Percentiles rank a stretch among this genome's conserved stretches.
These are phyloP conservation scores for Frankliniella intonsa DNA, from an alignment of 2,888 invertebrate species.

Conservation along the genomic window DNA sequence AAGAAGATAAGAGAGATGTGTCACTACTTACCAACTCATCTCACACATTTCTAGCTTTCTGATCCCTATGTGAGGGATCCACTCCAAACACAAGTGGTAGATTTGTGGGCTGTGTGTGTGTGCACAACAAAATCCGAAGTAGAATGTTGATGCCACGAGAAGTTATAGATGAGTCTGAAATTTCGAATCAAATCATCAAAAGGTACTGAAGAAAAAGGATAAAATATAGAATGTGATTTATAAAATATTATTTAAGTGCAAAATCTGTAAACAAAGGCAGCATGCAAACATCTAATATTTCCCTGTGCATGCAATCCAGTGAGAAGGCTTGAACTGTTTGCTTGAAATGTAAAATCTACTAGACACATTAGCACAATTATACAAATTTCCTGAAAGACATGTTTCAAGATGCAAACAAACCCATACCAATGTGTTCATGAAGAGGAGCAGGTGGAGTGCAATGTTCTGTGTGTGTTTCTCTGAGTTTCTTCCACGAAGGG, in stretches of 20 bases:
- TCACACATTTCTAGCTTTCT: not conserved
- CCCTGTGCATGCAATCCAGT: not conserved
- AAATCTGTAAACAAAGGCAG: not conserved
- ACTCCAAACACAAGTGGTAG: not conserved
- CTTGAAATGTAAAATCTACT: not conserved
- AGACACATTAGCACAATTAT: not conserved
- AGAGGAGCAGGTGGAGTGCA: not conserved
- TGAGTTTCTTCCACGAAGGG: not conserved
- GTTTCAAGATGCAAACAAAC: not conserved
- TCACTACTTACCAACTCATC: not conserved
- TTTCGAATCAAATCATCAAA: not conserved
- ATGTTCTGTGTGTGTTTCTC: not conserved
- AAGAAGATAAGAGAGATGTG: not conserved
- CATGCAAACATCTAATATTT: not conserved
- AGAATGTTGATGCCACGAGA: not conserved
- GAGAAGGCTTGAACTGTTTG: not conserved
- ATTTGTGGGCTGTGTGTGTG: not conserved
- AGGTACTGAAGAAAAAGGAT: not conserved
- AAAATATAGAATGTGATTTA: not conserved
- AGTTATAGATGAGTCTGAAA: constrained; percentile 9
- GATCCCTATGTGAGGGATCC: not conserved
- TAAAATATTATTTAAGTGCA: not conserved
- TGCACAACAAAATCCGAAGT: not conserved
- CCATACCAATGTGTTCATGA: not conserved
- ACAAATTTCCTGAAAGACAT: not conserved